Percentiles rank a stretch among this genome's conserved stretches.
Conservation (phyloP, 2,888 invertebrate species). For the Folsomia candida region DNA sequence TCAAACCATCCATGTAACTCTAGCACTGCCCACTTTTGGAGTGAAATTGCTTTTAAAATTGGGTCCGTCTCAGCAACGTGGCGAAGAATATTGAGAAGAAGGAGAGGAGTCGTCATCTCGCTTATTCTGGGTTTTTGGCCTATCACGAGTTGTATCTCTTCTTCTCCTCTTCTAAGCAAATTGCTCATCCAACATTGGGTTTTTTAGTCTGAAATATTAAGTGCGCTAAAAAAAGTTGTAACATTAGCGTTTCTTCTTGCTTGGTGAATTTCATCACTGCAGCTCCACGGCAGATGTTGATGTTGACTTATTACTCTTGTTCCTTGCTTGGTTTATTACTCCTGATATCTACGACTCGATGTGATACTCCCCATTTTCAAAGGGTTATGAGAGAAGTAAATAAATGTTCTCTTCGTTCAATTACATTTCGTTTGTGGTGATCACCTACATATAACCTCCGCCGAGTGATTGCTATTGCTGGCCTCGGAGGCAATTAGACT, state of each 20-base stretch:
- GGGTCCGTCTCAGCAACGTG: no score
- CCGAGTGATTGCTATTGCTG: background rate
- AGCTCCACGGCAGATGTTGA: no score
- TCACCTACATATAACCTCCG: background rate
- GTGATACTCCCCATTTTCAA: background rate
- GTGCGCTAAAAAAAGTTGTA: background rate
- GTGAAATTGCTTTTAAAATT: no score
- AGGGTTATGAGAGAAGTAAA: background rate
- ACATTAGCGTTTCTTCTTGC: background rate
- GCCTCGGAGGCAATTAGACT: background rate
- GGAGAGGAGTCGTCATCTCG: background rate
- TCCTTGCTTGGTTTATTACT: no score
- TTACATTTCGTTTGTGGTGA: background rate
- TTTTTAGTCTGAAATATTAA: background rate
- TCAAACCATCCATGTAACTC: no score
- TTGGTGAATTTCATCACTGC: background rate
- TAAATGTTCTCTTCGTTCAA: background rate
- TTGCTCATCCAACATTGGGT: background rate
- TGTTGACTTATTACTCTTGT: background rate
- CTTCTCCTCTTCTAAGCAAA: background rate
- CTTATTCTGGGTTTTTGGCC: background rate
- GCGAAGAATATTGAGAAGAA: no score
- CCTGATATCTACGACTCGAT: no score
- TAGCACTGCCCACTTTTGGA: no score
- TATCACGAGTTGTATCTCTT: background rate